phyloP scores from a whole-genome alignment of 2,113 vertebrate genomes.

The Pseudorasbora parva region DNA sequence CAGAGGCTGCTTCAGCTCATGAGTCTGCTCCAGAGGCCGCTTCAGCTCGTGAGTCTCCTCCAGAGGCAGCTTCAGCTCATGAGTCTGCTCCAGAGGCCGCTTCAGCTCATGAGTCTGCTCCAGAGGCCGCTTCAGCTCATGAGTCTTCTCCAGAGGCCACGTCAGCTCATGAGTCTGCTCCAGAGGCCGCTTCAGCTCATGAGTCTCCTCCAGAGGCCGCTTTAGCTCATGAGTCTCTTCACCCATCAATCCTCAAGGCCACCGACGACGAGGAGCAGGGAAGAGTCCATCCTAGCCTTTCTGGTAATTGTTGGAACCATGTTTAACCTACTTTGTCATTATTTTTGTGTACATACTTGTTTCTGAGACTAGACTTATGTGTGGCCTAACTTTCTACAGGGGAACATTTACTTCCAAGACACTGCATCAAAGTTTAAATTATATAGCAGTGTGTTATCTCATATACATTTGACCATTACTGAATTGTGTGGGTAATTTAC shows the following conservation, averaged over 20 bases:
- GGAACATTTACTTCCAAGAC: not conserved
- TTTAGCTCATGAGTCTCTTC: conserved; percentile 25
- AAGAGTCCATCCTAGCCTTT: conserved; percentile 83
- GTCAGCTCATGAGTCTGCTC: too few species aligned
- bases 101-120: too few species aligned
- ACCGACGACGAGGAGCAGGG: conserved; percentile 81
- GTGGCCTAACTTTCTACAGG: not conserved
- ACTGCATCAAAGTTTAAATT: not conserved
- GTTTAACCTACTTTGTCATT: conserved; percentile 83
- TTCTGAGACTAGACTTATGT: conserved; percentile 50
- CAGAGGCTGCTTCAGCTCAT: too few species aligned
- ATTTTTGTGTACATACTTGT: conserved; percentile 87
- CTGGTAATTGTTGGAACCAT: conserved; percentile 85
- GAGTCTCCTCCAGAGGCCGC: too few species aligned
- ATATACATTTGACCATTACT: not conserved
- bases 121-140: too few species aligned
- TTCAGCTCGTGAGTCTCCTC: too few species aligned
- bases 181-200: too few species aligned
- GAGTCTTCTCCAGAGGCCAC: too few species aligned
- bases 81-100: too few species aligned
- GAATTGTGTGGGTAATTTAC: not conserved
- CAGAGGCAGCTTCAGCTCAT: too few species aligned
- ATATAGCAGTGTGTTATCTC: not conserved
- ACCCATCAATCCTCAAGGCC: conserved; percentile 78
- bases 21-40: too few species aligned